These are phyloP conservation scores for Dicentrarchus labrax DNA, from an alignment of 2,113 vertebrate species.

Conservation along the genomic window DNA sequence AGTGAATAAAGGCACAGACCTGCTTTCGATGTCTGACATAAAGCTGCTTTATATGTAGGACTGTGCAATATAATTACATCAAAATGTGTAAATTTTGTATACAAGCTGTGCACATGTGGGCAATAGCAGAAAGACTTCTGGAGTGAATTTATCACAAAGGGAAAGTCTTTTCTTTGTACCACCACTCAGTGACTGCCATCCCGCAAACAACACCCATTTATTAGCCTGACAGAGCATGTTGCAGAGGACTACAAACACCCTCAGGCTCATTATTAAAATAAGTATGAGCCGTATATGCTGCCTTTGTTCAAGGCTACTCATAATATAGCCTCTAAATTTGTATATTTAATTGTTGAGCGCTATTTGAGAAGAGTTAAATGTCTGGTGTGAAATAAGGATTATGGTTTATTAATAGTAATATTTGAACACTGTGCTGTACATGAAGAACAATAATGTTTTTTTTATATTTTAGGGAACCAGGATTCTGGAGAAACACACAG, in stretches of 20 bases:
- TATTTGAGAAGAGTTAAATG: neutral
- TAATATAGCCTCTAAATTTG: neutral
- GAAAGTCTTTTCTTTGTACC: slow-evolving; percentile 1
- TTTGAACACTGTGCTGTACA: neutral
- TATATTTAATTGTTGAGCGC: neutral
- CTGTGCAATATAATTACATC: neutral
- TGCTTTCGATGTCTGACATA: neutral
- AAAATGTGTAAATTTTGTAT: neutral
- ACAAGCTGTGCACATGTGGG: neutral
- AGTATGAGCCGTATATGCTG: slow-evolving; percentile 14
- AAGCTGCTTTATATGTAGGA: neutral
- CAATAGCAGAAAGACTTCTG: neutral
- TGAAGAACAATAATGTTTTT: neutral
- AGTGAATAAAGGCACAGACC: neutral
- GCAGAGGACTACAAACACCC: slow-evolving; percentile 29
- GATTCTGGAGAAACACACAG: neutral
- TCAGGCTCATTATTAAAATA: slow-evolving; percentile 48
- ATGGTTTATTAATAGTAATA: neutral
- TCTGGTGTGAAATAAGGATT: neutral
- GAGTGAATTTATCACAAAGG: neutral
- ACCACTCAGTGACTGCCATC: neutral
- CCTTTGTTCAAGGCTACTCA: slow-evolving; percentile 12
- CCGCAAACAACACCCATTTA: slow-evolving; percentile 44
- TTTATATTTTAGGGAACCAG: neutral
- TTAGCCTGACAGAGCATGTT: slow-evolving; percentile 56